phyloP scores from a whole-genome alignment of 2,888 invertebrate genomes.

The Athetis lepigone region DNA sequence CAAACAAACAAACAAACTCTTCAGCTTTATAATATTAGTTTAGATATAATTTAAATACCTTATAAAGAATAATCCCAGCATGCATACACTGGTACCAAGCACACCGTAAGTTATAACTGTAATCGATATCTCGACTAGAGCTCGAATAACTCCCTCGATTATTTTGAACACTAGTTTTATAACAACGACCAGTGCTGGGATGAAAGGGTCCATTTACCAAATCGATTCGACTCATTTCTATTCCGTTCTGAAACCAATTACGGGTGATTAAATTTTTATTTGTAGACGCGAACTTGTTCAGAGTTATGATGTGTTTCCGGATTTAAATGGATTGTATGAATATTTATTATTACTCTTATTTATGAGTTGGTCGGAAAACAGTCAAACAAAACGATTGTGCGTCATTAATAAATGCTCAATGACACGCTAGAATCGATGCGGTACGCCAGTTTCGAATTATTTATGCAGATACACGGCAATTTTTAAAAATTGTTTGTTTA shows the following conservation, averaged over 20 bases:
- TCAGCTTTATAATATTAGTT: no score
- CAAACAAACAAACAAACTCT: no score
- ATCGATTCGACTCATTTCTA: conserved; percentile 48
- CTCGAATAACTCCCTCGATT: conserved; percentile 67
- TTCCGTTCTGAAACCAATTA: conserved; percentile 34
- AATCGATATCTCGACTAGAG: conserved; percentile 55
- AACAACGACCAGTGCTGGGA: conserved; percentile 34
- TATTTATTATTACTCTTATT: not conserved
- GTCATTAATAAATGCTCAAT: not conserved
- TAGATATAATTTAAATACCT: conserved; percentile 30
- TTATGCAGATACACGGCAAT: not conserved
- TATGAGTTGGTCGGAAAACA: not conserved
- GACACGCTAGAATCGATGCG: not conserved
- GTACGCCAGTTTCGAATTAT: not conserved
- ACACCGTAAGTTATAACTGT: conserved; percentile 11
- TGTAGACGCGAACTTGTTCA: not conserved
- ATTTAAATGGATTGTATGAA: conserved; percentile 5
- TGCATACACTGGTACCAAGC: not conserved
- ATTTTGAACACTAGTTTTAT: conserved; percentile 61
- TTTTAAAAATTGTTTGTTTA: not conserved
- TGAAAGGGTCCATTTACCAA: conserved; percentile 59
- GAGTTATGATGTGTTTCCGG: conserved; percentile 7
- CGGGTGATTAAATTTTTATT: not conserved
- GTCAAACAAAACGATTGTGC: not conserved
- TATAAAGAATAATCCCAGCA: conserved; percentile 31